Conservation (phyloP, 2,888 invertebrate species). For the Drosophila pseudotalamancana region DNA sequence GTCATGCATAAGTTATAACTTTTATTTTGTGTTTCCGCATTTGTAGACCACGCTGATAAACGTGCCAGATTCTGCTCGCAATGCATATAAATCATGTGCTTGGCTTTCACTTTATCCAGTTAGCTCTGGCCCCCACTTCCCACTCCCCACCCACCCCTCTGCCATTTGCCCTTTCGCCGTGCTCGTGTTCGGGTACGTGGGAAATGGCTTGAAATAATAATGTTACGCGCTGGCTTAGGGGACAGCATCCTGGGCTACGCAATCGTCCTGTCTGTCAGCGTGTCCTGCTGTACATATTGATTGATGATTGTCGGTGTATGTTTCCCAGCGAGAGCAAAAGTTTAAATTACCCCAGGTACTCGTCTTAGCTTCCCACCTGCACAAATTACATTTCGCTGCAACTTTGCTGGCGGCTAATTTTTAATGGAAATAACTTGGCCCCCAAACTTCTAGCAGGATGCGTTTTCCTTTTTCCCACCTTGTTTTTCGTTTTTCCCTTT, state of each 20-base stretch:
- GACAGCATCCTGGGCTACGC: conserved; percentile 25
- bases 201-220: conserved; percentile 76
- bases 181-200: conserved; percentile 51
- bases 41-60: conserved; percentile 60
- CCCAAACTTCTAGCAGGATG: conserved; percentile 33
- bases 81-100: conserved; percentile 72
- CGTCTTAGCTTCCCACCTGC: conserved; percentile 8
- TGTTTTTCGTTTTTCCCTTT: not conserved
- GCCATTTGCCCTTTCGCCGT: conserved; percentile 10
- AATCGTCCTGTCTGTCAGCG: conserved; percentile 42
- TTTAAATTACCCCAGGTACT: conserved; percentile 61
- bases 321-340: conserved; percentile 55
- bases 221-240: conserved; percentile 57
- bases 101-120: conserved; percentile 62
- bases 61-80: conserved; percentile 50
- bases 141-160: not conserved
- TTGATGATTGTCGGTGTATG: conserved; percentile 67
- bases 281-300: conserved; percentile 63
- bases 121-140: conserved; percentile 13
- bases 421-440: conserved; percentile 70
- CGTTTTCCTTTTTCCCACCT: conserved; percentile 8
- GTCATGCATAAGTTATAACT: conserved; percentile 79
- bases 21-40: conserved; percentile 75
- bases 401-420: conserved; percentile 61
- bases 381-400: conserved; percentile 17